Evolutionary conservation across 2,797 vertebrate species (phyloP).

Genomic region (Sebastes melanostomus): DNA sequence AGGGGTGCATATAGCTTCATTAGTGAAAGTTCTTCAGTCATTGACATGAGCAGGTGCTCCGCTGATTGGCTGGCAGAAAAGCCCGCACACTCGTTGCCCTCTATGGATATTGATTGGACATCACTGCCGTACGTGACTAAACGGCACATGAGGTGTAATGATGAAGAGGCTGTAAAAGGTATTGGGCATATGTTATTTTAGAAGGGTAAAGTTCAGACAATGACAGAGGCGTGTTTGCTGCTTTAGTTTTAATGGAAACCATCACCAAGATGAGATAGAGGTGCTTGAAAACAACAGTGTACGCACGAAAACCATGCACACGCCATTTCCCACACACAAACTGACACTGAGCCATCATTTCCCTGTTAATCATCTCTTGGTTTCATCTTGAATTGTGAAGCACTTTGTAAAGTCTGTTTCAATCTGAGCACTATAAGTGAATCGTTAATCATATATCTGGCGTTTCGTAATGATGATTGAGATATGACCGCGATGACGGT

Average conservation of each 20-base stretch:
- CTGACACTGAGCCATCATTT: neutral
- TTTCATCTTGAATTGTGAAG: neutral
- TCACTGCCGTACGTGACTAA: conserved; percentile 28
- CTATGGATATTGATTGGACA: conserved; percentile 40
- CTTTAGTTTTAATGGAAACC: neutral
- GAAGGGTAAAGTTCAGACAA: neutral
- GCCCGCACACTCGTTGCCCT: conserved; percentile 3
- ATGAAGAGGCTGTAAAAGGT: conserved; percentile 8
- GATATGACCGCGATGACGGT: neutral
- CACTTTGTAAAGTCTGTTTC: neutral
- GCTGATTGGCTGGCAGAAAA: conserved; percentile 29
- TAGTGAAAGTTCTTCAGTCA: conserved; percentile 14
- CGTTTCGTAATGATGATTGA: neutral
- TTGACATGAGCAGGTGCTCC: conserved; percentile 17
- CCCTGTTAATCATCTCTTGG: neutral
- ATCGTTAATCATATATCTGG: neutral
- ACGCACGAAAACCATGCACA: neutral
- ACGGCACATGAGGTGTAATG: conserved; percentile 5
- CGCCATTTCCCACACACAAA: neutral
- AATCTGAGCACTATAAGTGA: neutral
- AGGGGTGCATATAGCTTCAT: conserved; percentile 21
- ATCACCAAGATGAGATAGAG: neutral
- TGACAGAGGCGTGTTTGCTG: neutral
- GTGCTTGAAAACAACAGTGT: neutral
- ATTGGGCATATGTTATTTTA: neutral